Evolutionary conservation across 2,888 invertebrate species (phyloP).

Genomic region (Orgyia antiqua): DNA sequence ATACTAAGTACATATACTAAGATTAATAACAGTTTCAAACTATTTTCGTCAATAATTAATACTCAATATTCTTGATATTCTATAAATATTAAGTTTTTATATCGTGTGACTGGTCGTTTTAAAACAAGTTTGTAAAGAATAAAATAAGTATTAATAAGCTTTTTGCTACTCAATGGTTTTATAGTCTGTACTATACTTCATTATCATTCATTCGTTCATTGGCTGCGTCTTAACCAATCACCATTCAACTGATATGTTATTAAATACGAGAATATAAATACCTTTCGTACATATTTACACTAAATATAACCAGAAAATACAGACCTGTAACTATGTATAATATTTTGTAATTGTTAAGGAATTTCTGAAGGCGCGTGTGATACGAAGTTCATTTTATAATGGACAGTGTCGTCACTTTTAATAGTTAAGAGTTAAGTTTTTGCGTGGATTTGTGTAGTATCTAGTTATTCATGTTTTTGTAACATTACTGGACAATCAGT

Average conservation of each 20-base stretch:
- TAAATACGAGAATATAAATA: slow-evolving; percentile 46
- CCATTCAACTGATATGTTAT: slow-evolving; percentile 32
- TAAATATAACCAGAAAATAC: slow-evolving; percentile 23
- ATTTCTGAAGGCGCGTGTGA: slow-evolving; percentile 4
- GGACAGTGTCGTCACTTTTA: slow-evolving; percentile 1
- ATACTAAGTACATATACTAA: no score
- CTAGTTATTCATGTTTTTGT: no score
- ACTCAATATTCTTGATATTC: no score
- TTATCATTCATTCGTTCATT: slow-evolving; percentile 56
- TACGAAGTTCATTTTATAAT: slow-evolving; percentile 2
- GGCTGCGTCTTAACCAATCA: slow-evolving; percentile 53
- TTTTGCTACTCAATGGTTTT: slow-evolving; percentile 44
- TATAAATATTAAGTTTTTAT: no score
- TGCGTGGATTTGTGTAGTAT: no score
- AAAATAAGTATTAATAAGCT: slow-evolving; percentile 16
- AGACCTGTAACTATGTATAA: slow-evolving; percentile 27
- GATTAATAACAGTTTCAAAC: no score
- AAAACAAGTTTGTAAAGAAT: slow-evolving; percentile 15
- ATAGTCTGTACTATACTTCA: slow-evolving; percentile 35
- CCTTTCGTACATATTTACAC: slow-evolving; percentile 23
- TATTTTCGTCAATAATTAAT: no score
- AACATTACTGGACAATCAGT: no score
- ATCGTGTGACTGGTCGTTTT: slow-evolving; percentile 7
- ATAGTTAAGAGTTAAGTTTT: slow-evolving; percentile 1
- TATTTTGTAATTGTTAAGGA: slow-evolving; percentile 18